phyloP scores from a whole-genome alignment of 2,797 vertebrate species.

The Smutsia temminckii region DNA sequence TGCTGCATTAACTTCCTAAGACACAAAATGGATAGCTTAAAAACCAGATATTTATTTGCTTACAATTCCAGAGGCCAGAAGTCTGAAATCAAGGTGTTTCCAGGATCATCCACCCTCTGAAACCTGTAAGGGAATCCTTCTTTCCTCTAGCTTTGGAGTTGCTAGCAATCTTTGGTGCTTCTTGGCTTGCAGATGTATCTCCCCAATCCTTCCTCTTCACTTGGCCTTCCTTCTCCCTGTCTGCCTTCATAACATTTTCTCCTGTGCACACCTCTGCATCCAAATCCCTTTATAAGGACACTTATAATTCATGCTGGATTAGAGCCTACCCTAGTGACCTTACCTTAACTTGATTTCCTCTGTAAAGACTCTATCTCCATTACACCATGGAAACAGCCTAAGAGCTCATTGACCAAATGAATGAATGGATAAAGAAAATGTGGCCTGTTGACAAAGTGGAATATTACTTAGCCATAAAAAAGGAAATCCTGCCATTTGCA shows the following conservation, averaged over 20 bases:
- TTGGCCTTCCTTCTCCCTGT: not conserved
- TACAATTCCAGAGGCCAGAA: not conserved
- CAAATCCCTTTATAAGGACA: not conserved
- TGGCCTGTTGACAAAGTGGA: not conserved
- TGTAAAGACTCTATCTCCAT: not conserved
- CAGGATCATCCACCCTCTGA: not conserved
- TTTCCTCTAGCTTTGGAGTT: not conserved
- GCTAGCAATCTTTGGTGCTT: accelerated
- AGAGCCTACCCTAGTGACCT: not conserved
- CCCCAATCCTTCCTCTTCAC: not conserved
- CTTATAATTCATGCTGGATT: not conserved
- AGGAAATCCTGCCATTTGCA: not conserved
- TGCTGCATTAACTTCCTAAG: accelerated
- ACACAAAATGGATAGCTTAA: not conserved
- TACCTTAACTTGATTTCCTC: not conserved
- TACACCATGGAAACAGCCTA: not conserved
- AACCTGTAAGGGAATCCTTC: not conserved
- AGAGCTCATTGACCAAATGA: not conserved
- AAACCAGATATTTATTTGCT: not conserved
- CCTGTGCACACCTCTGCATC: not conserved
- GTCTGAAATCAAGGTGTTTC: too few species aligned
- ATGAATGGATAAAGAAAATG: not conserved
- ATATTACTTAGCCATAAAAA: not conserved
- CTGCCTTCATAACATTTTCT: not conserved
- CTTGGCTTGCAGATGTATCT: not conserved